Conservation (phyloP, 2,888 invertebrate species). For the Masnerella sp. region DNA sequence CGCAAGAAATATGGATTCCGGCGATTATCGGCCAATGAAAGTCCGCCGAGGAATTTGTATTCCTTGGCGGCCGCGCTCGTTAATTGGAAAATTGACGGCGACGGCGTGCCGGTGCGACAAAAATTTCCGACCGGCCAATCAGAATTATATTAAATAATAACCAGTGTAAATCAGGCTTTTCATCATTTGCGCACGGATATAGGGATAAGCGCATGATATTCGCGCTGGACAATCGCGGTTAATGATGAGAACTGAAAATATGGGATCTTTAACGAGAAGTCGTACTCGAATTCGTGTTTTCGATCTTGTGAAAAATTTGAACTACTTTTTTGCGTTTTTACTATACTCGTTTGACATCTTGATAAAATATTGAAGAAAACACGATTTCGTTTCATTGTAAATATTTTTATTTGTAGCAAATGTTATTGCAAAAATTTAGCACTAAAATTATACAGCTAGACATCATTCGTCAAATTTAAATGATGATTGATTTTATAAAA, state of each 20-base stretch:
- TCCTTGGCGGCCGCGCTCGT: constrained; percentile 60
- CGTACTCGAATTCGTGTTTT: too few relatives aligned
- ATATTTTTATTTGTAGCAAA: too few relatives aligned
- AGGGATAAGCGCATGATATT: constrained; percentile 26
- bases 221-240: constrained; percentile 37
- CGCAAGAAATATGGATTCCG: constrained; percentile 65
- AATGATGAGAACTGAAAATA: constrained; percentile 52
- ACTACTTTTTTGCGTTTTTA: too few relatives aligned
- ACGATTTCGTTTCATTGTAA: too few relatives aligned
- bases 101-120: constrained; percentile 55
- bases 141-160: constrained; percentile 59
- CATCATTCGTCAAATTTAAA: too few relatives aligned
- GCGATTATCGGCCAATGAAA: constrained; percentile 63
- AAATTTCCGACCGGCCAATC: constrained; percentile 52
- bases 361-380: too few relatives aligned
- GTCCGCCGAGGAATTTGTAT: constrained; percentile 60
- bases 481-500: too few relatives aligned
- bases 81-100: constrained; percentile 63
- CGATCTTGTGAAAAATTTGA: too few relatives aligned
- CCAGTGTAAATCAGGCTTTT: constrained; percentile 57
- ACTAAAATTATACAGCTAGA: too few relatives aligned
- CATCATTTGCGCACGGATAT: constrained; percentile 43
- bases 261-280: too few relatives aligned
- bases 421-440: too few relatives aligned
- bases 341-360: too few relatives aligned